Evolutionary conservation across 2,797 vertebrate genomes (phyloP).

Genomic region (Parotocinclus haroldoi): DNA sequence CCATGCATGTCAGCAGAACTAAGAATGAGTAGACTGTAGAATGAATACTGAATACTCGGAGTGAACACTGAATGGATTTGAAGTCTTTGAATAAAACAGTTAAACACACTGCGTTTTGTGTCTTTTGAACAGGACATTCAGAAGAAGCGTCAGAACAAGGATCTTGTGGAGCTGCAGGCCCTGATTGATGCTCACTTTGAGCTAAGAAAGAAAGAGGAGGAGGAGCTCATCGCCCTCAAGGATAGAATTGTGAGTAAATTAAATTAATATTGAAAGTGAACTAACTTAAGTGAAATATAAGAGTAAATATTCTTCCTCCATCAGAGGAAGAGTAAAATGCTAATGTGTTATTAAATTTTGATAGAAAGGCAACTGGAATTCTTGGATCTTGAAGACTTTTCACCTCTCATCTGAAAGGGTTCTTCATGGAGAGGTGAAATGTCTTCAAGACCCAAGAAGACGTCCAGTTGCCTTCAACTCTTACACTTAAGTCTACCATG

Average conservation of each 20-base stretch:
- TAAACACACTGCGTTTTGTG: background rate
- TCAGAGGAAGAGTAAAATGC: too few relatives aligned
- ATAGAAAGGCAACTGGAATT: too few relatives aligned
- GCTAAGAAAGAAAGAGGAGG: slow-evolving; percentile 91
- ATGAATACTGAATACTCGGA: background rate
- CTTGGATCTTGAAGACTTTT: too few relatives aligned
- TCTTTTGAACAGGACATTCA: slow-evolving; percentile 84
- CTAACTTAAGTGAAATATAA: background rate
- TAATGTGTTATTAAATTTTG: too few relatives aligned
- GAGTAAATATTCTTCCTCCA: background rate
- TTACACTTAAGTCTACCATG: too few relatives aligned
- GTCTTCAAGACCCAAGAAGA: too few relatives aligned
- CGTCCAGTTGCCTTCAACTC: too few relatives aligned
- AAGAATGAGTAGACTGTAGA: background rate
- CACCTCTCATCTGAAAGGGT: too few relatives aligned
- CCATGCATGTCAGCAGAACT: background rate
- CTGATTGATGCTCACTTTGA: slow-evolving; percentile 96
- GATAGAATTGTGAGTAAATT: slow-evolving; percentile 84
- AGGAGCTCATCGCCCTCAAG: slow-evolving; percentile 88
- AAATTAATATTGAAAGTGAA: background rate
- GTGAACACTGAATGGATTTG: background rate
- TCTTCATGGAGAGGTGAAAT: too few relatives aligned
- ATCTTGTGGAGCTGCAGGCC: slow-evolving; percentile 90
- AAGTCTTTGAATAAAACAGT: background rate
- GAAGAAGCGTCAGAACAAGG: slow-evolving; percentile 98